Evolutionary conservation across 1,140 invertebrate species (phyloP).

Genomic region (Tyrophagus putrescentiae): DNA sequence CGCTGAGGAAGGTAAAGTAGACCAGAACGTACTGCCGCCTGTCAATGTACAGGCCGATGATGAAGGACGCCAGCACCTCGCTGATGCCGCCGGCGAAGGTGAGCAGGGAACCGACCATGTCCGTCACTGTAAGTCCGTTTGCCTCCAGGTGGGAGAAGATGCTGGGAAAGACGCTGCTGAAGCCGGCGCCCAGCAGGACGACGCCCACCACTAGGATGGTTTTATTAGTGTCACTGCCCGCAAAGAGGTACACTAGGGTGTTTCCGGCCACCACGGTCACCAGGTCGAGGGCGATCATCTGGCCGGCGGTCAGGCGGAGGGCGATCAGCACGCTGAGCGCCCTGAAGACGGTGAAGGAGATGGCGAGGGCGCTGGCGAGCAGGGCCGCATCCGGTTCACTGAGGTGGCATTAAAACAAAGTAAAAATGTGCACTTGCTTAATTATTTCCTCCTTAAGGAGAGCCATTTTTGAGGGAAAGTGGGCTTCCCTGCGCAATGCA

Average conservation of each 20-base stretch:
- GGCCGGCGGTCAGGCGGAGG: conserved; percentile 3
- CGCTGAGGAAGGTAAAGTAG: neutral
- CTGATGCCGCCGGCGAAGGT: neutral
- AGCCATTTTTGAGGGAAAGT: no score
- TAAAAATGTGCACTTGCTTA: no score
- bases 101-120: neutral
- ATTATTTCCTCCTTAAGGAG: no score
- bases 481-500: no score
- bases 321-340: conserved; percentile 17
- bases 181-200: conserved; percentile 14
- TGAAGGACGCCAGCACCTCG: neutral
- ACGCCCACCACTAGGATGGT: conserved; percentile 3
- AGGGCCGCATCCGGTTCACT: conserved; percentile 18
- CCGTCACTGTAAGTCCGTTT: no score
- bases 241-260: neutral
- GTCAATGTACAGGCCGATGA: neutral
- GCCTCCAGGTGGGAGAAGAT: neutral
- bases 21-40: neutral
- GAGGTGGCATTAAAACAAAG: no score
- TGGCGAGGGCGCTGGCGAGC: conserved; percentile 14
- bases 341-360: conserved; percentile 16
- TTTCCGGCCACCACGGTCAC: neutral
- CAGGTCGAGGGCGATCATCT: conserved; percentile 12
- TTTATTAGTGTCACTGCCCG: neutral
- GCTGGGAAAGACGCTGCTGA: neutral